phyloP scores from a whole-genome alignment of 2,888 invertebrate species.

The Seira sanloemensis region DNA sequence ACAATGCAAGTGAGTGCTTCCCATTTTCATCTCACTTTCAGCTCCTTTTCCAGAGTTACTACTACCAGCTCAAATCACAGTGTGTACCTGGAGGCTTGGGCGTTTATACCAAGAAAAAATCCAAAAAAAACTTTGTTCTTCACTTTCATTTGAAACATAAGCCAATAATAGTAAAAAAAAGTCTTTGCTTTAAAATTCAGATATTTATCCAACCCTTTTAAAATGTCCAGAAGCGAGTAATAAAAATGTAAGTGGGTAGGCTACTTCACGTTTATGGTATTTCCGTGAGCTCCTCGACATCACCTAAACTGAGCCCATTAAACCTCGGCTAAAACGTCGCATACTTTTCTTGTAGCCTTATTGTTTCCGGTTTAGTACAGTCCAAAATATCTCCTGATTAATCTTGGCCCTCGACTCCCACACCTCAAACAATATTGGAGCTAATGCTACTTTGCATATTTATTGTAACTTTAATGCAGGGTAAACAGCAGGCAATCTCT shows the following conservation, averaged over 20 bases:
- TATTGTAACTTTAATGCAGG: neutral
- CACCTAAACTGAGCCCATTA: neutral
- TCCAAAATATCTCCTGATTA: too few relatives aligned
- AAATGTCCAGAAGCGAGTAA: neutral
- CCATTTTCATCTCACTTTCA: neutral
- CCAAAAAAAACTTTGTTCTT: neutral
- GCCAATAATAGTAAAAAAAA: too few relatives aligned
- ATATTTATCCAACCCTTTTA: neutral
- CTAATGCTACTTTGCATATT: neutral
- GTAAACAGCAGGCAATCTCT: neutral
- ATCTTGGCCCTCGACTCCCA: neutral
- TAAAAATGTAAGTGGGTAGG: neutral
- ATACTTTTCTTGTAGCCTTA: too few relatives aligned
- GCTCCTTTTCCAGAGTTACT: neutral
- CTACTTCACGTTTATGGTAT: neutral
- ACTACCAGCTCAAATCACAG: neutral
- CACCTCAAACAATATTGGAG: neutral
- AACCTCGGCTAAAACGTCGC: too few relatives aligned
- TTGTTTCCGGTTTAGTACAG: neutral
- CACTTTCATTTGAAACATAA: neutral
- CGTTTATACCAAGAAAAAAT: slow-evolving; percentile 3
- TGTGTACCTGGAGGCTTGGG: slow-evolving; percentile 23
- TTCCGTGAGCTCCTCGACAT: neutral
- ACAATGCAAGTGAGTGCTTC: neutral
- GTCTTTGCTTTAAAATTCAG: slow-evolving; percentile 19